These are phyloP conservation scores for Mus minutoides DNA, from an alignment of 2,797 vertebrate species.

Conservation along the genomic window DNA sequence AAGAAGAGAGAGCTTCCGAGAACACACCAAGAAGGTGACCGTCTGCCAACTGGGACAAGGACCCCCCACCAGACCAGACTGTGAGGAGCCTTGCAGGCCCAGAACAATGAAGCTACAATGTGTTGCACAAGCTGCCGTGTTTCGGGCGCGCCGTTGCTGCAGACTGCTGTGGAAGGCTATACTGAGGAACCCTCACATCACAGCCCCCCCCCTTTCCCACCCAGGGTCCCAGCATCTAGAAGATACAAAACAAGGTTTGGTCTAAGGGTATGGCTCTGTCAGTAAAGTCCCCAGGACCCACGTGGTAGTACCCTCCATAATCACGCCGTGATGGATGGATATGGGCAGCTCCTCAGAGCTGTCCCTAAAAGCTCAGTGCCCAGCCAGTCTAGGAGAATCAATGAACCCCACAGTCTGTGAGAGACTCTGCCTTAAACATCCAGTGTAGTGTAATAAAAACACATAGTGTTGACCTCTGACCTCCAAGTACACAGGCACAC, in stretches of 20 bases:
- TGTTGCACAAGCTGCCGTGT: too few relatives aligned
- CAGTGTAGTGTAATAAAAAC: neutral
- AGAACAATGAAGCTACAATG: neutral
- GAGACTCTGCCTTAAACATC: neutral
- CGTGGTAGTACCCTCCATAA: neutral
- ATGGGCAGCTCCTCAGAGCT: neutral
- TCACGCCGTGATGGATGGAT: neutral
- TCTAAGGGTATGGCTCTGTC: neutral
- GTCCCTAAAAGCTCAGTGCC: neutral
- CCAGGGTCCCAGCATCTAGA: neutral
- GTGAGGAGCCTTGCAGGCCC: neutral
- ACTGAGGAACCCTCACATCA: accelerated
- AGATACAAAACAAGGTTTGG: neutral
- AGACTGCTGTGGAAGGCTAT: neutral
- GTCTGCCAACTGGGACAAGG: neutral
- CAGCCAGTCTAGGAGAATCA: neutral
- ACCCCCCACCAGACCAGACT: neutral
- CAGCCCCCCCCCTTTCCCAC: neutral
- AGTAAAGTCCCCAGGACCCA: neutral
- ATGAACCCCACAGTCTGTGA: neutral
- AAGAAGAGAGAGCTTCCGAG: neutral
- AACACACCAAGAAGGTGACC: neutral
- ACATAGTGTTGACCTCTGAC: neutral
- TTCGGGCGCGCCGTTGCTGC: neutral
- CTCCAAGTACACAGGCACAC: neutral